Conservation (phyloP, 2,113 vertebrate genomes). For the Ranitomeya imitator region DNA sequence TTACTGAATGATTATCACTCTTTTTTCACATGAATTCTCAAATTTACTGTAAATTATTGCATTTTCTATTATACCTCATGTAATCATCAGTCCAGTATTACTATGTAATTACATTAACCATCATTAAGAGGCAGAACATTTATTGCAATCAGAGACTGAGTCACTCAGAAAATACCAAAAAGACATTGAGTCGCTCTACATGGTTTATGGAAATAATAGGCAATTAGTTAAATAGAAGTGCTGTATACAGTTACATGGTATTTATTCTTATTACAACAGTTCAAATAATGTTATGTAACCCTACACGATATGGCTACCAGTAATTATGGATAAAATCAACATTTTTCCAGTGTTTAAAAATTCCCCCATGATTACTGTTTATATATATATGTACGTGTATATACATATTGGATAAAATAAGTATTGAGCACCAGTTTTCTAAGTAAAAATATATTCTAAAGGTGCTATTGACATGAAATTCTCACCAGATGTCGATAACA, state of each 20-base stretch:
- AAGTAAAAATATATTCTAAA: too few relatives aligned
- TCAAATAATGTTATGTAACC: neutral
- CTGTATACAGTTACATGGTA: slow-evolving; percentile 31
- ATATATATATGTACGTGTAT: too few relatives aligned
- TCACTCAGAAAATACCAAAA: slow-evolving; percentile 3
- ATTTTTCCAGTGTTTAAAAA: neutral
- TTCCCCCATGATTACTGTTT: neutral
- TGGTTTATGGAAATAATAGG: neutral
- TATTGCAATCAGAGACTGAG: slow-evolving; percentile 15
- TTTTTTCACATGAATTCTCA: neutral
- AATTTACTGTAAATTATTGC: neutral
- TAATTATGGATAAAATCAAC: neutral
- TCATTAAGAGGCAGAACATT: neutral
- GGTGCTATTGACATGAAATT: too few relatives aligned
- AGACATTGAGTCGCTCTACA: neutral
- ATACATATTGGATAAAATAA: too few relatives aligned
- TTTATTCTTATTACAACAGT: neutral
- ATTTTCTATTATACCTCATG: neutral
- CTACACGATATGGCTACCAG: neutral
- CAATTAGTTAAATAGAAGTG: slow-evolving; percentile 10
- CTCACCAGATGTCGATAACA: too few relatives aligned
- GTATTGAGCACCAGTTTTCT: too few relatives aligned
- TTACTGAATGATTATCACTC: neutral
- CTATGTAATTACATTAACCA: neutral
- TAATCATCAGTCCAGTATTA: neutral